Percentiles rank a stretch among this genome's conserved stretches.
phyloP scores from a whole-genome alignment of 2,797 vertebrate species.

The Onychomys leucogaster region DNA sequence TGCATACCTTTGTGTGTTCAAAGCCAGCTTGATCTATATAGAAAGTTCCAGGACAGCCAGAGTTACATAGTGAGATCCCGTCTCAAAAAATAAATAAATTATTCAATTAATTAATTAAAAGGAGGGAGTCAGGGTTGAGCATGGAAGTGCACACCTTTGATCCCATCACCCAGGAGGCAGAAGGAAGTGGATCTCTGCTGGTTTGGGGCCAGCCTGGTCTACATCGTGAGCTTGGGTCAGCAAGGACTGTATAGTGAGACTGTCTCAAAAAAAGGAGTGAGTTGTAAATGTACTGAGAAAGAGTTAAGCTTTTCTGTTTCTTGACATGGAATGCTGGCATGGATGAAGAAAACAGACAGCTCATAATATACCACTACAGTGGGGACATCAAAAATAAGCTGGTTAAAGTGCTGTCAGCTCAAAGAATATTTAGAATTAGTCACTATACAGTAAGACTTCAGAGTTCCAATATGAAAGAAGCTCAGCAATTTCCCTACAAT shows the following conservation, averaged over 20 bases:
- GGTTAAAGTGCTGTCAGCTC: neutral
- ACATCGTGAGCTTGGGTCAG: neutral
- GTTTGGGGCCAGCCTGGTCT: neutral
- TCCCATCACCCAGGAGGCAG: neutral
- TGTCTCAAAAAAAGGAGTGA: neutral
- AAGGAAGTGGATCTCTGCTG: neutral
- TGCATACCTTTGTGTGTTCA: neutral
- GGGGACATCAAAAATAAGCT: neutral
- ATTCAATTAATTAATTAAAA: neutral
- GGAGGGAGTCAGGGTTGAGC: neutral
- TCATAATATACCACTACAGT: neutral
- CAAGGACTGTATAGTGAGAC: neutral
- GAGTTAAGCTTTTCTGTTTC: slow-evolving; percentile 6
- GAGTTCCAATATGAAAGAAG: slow-evolving; percentile 6
- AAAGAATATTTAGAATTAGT: slow-evolving; percentile 45
- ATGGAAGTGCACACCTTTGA: neutral
- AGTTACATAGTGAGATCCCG: neutral
- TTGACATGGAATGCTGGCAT: slow-evolving; percentile 15
- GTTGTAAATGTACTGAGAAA: slow-evolving; percentile 9
- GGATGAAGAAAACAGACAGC: neutral
- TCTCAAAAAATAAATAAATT: neutral
- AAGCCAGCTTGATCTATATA: neutral
- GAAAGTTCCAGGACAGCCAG: neutral
- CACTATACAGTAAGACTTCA: neutral
- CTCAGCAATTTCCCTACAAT: neutral